Conservation (phyloP, 2,113 vertebrate species). For the Drymodes brunneopygia region DNA sequence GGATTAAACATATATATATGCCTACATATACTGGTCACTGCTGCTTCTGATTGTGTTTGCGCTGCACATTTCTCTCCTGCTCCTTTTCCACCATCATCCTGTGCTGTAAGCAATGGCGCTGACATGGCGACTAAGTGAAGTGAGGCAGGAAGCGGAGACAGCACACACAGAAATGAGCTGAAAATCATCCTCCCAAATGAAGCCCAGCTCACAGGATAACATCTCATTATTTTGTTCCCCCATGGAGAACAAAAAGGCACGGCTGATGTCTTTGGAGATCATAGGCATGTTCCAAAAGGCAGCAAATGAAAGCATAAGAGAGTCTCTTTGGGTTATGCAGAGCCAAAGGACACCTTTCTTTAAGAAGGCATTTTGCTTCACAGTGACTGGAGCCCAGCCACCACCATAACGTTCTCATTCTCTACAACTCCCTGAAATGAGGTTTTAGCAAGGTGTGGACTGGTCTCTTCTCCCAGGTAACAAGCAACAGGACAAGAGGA, state of each 20-base stretch:
- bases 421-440: not conserved
- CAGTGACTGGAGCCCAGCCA: not conserved
- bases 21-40: not conserved
- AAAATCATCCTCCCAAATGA: not conserved
- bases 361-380: not conserved
- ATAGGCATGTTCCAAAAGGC: not conserved
- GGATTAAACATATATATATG: not conserved
- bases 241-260: not conserved
- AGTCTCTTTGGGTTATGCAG: not conserved
- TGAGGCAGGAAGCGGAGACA: not conserved
- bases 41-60: not conserved
- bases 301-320: not conserved
- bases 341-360: not conserved
- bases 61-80: not conserved
- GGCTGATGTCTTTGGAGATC: not conserved
- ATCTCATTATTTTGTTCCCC: constrained; percentile 48
- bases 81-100: not conserved
- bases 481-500: not conserved
- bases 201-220: not conserved
- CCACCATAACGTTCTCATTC: not conserved
- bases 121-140: not conserved
- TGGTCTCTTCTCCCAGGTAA: not conserved
- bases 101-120: not conserved
- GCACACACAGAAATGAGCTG: accelerated
- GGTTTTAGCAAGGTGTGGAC: not conserved